Evolutionary conservation across 2,113 vertebrate genomes (phyloP).

Genomic region (Chloropsis cyanopogon): DNA sequence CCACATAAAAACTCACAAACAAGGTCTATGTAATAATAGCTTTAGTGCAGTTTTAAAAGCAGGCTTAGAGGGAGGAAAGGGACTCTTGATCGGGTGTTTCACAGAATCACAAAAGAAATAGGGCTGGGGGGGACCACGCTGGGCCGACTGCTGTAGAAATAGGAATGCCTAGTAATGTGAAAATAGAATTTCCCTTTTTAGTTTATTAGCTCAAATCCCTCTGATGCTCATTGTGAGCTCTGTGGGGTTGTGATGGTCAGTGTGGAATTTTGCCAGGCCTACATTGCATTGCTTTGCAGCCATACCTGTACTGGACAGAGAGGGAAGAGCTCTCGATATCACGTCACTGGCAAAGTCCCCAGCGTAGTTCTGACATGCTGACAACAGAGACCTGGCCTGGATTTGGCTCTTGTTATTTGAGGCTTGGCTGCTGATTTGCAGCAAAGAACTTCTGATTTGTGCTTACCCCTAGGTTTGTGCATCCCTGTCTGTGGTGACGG

Average conservation of each 20-base stretch:
- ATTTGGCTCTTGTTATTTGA: fast-evolving
- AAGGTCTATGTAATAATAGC: not conserved
- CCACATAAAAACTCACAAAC: not conserved
- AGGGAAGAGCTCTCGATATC: not conserved
- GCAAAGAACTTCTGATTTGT: not conserved
- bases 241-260: not conserved
- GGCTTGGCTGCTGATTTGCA: not conserved
- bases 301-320: not conserved
- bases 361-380: not conserved
- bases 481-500: not conserved
- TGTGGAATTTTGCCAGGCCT: not conserved
- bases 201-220: not conserved
- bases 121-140: not conserved
- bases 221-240: not conserved
- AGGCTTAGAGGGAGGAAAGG: not conserved
- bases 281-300: not conserved
- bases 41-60: not conserved
- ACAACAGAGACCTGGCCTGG: not conserved
- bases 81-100: not conserved
- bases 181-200: not conserved
- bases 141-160: not conserved
- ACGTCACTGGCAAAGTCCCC: not conserved
- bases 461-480: not conserved
- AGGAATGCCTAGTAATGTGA: not conserved
- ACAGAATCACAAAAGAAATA: not conserved